A percentile compares a stretch with the other conserved stretches of the same genome.
These are phyloP conservation scores for Halictus rubicundus DNA, from an alignment of 1,140 invertebrate species.

Conservation along the genomic window DNA sequence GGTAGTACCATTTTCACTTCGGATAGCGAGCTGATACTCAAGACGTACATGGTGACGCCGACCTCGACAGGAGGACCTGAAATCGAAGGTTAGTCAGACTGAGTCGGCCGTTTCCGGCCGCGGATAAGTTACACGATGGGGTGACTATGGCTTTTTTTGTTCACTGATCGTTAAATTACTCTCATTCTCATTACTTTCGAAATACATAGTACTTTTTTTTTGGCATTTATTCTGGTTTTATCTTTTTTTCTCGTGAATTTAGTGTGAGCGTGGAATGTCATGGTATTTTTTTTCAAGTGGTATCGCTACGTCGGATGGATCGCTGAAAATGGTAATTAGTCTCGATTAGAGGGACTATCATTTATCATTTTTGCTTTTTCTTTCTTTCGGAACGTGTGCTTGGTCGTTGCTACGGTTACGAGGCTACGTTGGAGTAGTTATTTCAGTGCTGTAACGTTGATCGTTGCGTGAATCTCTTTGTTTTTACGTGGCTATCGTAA, in stretches of 20 bases:
- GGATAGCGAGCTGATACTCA: conserved; percentile 98
- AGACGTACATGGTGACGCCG: conserved; percentile 98
- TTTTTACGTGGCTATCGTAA: no score
- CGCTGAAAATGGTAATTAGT: conserved; percentile 65
- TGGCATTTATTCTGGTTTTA: conserved; percentile 12
- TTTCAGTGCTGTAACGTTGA: conserved; percentile 35
- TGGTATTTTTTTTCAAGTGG: conserved; percentile 49
- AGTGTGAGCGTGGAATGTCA: conserved; percentile 58
- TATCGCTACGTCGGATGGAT: conserved; percentile 62
- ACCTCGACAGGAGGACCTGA: conserved; percentile 97
- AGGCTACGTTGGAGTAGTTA: background rate
- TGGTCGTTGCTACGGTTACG: conserved; percentile 14
- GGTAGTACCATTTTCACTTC: conserved; percentile 98
- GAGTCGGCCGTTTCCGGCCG: conserved; percentile 76
- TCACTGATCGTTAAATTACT: conserved; percentile 49
- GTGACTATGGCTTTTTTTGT: conserved; percentile 61
- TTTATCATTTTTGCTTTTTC: conserved; percentile 21
- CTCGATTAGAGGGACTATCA: conserved; percentile 57
- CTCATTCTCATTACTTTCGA: conserved; percentile 27
- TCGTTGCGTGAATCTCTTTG: background rate
- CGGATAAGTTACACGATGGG: conserved; percentile 62
- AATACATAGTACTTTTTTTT: background rate
- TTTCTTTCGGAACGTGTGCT: conserved; percentile 48
- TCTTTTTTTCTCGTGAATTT: conserved; percentile 43
- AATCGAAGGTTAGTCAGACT: conserved; percentile 83